Base-by-base conservation (phyloP, 2,797 vertebrate genomes). In the Enteromius treurensis region DNA sequence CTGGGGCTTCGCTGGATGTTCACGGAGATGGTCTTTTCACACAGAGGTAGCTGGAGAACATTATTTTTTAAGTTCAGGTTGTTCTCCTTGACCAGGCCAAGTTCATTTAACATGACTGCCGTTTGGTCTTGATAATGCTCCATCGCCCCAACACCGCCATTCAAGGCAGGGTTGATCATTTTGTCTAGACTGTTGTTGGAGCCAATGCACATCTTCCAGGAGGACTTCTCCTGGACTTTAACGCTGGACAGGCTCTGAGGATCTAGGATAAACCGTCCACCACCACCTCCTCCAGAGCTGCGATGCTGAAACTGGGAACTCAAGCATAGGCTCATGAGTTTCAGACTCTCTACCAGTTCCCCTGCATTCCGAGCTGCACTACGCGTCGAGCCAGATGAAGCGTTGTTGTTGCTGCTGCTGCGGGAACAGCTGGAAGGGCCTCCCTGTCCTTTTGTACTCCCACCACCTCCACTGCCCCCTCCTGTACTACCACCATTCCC, bases 11-110 rank as follows among this genome's bases (percentile, higher is more conserved):
- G 96, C 93, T 97, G 96, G 93, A 99, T 98, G 93, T 98, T 99
- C 89, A 99, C 97, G 76, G 97, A 98, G 95, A 99, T 97, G 80
- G 96, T 98, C 94, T 98, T 99, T 94, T 99, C 98, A 70, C 97
- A 99, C 90, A 99, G 98, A 97, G 98, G 98, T 96, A 99, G 97
- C 95, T 99, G 97, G 81, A 99, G 95, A 89, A 98, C 93, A 77
- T 93, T 95, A 65, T 95, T 97, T 91, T 96, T 97, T 93, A 98
- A 95, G 90, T 95, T 96, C 94, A 96, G 94, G 91, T 90, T 95
- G 83, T 93, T 95, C 89, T 91, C 88, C 92, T 96, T 93, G 88
- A 97, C 92, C 89, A 95, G 90, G 90, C 96, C 96, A 80, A 97
- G 93, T 80, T 94, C 93, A 0, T 91, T 88, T 71, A 93, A 77